phyloP scores from a whole-genome alignment of 1,140 invertebrate genomes.

The Atopsyche davidsoni region DNA sequence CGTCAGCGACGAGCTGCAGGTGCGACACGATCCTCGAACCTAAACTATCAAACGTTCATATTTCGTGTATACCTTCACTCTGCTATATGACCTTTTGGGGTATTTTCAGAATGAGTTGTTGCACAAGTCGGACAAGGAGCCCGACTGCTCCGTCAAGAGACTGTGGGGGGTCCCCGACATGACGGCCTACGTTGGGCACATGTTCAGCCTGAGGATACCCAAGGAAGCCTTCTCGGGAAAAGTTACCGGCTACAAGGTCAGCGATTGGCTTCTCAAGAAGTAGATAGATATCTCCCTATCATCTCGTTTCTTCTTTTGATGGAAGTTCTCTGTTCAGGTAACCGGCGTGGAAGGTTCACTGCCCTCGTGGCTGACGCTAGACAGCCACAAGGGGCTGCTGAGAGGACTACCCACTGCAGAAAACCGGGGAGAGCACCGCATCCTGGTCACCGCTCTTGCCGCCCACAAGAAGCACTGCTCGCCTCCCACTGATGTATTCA shows the following conservation, averaged over 20 bases:
- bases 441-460: slow-evolving; percentile 38
- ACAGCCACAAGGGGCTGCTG: slow-evolving; percentile 45
- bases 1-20: slow-evolving; percentile 46
- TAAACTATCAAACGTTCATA: too few relatives aligned
- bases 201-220: slow-evolving; percentile 49
- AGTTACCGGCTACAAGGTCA: slow-evolving; percentile 44
- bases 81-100: too few relatives aligned
- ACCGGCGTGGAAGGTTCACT: slow-evolving; percentile 37
- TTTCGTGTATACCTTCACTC: too few relatives aligned
- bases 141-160: slow-evolving; percentile 43
- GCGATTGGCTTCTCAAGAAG: neutral
- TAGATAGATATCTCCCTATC: neutral
- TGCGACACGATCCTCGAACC: too few relatives aligned
- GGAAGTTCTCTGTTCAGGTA: slow-evolving; percentile 13
- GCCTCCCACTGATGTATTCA: slow-evolving; percentile 43
- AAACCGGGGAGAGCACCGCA: slow-evolving; percentile 41
- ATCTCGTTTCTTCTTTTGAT: neutral
- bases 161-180: slow-evolving; percentile 49
- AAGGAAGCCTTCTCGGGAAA: slow-evolving; percentile 47
- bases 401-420: slow-evolving; percentile 42
- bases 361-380: slow-evolving; percentile 45
- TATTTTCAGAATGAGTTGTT: slow-evolving; percentile 4
- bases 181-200: slow-evolving; percentile 46
- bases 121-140: slow-evolving; percentile 1
- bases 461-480: slow-evolving; percentile 35